Percentiles rank a stretch among this genome's conserved stretches.
phyloP scores from a whole-genome alignment of 2,113 vertebrate genomes.

The Ailuropoda melanoleuca region DNA sequence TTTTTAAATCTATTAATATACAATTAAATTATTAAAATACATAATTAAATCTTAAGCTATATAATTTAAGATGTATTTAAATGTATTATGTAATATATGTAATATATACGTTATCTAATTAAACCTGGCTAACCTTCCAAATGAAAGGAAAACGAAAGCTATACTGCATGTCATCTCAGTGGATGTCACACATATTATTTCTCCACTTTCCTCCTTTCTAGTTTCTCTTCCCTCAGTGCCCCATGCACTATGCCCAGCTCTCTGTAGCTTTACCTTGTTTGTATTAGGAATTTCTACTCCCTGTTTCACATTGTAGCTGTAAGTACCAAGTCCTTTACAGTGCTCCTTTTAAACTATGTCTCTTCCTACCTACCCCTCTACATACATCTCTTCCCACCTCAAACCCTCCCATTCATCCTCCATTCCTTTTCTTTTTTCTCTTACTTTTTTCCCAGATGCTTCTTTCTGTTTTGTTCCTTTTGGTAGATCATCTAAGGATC shows the following conservation, averaged over 20 bases:
- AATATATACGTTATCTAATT: not conserved
- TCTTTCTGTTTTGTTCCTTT: not conserved
- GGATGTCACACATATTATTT: not conserved
- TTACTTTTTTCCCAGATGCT: not conserved
- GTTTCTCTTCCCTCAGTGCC: not conserved
- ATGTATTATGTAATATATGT: not conserved
- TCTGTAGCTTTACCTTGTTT: not conserved
- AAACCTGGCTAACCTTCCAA: not conserved
- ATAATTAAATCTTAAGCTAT: not conserved
- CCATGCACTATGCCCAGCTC: not conserved
- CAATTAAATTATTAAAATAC: not conserved
- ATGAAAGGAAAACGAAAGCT: constrained; percentile 12
- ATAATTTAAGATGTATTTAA: not conserved
- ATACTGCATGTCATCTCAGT: not conserved
- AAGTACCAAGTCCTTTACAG: not conserved
- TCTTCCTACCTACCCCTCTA: not conserved
- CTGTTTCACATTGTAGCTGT: not conserved
- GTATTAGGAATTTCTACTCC: not conserved
- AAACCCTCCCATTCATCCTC: not conserved
- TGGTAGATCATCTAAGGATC: not conserved
- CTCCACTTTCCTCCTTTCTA: not conserved
- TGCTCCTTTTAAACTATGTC: not conserved
- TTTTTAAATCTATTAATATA: not conserved
- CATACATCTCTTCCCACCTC: not conserved
- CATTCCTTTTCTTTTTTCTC: not conserved